Evolutionary conservation across 2,888 invertebrate genomes (phyloP).

Genomic region (Agonopterix heracliana): DNA sequence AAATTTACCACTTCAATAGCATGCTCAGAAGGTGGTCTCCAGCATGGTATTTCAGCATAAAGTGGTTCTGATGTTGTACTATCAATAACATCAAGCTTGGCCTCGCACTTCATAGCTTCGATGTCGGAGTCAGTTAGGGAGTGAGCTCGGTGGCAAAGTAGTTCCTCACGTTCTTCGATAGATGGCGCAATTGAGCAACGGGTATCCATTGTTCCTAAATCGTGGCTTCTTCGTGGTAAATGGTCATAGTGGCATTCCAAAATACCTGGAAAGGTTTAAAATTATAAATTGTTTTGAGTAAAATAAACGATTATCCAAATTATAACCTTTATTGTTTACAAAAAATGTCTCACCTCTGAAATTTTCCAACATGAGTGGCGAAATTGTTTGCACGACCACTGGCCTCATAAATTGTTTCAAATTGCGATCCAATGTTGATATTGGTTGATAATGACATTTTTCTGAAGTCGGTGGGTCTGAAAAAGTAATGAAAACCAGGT

Average conservation of each 20-base stretch:
- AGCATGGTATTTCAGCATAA: slow-evolving; percentile 81
- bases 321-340: neutral
- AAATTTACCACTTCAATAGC: slow-evolving; percentile 59
- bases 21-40: slow-evolving; percentile 66
- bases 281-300: neutral
- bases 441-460: slow-evolving; percentile 71
- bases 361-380: slow-evolving; percentile 75
- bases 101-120: slow-evolving; percentile 65
- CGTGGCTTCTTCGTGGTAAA: slow-evolving; percentile 61
- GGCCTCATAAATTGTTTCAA: slow-evolving; percentile 71
- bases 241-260: slow-evolving; percentile 80
- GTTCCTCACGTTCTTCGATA: slow-evolving; percentile 39
- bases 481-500: slow-evolving; percentile 24
- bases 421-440: slow-evolving; percentile 65
- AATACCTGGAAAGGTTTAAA: slow-evolving; percentile 47
- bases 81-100: slow-evolving; percentile 56
- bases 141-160: slow-evolving; percentile 36
- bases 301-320: neutral
- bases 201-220: slow-evolving; percentile 38
- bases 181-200: slow-evolving; percentile 53
- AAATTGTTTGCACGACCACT: slow-evolving; percentile 66
- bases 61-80: slow-evolving; percentile 74
- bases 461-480: slow-evolving; percentile 66
- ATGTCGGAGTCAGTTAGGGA: slow-evolving; percentile 58
- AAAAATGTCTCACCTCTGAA: slow-evolving; percentile 59